Percentiles rank a stretch among this genome's conserved stretches.
These are phyloP conservation scores for Morone saxatilis DNA, from an alignment of 2,113 vertebrate genomes.

Conservation along the genomic window DNA sequence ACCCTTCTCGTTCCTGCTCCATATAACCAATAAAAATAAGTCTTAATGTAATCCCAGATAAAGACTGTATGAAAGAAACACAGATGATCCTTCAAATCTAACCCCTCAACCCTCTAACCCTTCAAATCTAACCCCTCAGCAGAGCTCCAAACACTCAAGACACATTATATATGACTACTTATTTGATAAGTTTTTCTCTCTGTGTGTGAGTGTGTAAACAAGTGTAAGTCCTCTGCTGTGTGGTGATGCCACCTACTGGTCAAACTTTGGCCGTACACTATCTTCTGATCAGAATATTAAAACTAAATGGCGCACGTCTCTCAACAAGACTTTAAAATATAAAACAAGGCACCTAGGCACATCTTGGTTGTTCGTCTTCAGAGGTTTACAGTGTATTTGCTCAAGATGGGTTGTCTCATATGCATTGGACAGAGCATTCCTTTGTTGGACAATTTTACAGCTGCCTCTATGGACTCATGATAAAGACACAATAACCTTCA, in stretches of 20 bases:
- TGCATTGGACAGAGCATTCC: conserved; percentile 51
- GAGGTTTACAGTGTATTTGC: conserved; percentile 46
- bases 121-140: neutral
- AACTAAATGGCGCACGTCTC: neutral
- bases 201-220: neutral
- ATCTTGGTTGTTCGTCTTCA: neutral
- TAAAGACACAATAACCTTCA: conserved; percentile 56
- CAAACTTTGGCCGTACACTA: conserved; percentile 2
- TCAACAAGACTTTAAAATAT: neutral
- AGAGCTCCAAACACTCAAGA: neutral
- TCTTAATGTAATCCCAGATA: neutral
- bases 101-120: neutral
- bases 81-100: neutral
- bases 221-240: conserved; percentile 49
- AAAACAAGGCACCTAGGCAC: neutral
- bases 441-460: conserved; percentile 52
- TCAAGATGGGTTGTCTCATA: conserved; percentile 38
- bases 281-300: conserved; percentile 1
- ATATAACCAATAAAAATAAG: neutral
- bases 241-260: conserved; percentile 76
- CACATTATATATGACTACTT: neutral
- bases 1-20: neutral
- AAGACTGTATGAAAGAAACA: neutral
- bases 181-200: neutral
- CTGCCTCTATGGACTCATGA: conserved; percentile 45